Conservation (phyloP, 2,888 invertebrate genomes). For the Volucella inflata region DNA sequence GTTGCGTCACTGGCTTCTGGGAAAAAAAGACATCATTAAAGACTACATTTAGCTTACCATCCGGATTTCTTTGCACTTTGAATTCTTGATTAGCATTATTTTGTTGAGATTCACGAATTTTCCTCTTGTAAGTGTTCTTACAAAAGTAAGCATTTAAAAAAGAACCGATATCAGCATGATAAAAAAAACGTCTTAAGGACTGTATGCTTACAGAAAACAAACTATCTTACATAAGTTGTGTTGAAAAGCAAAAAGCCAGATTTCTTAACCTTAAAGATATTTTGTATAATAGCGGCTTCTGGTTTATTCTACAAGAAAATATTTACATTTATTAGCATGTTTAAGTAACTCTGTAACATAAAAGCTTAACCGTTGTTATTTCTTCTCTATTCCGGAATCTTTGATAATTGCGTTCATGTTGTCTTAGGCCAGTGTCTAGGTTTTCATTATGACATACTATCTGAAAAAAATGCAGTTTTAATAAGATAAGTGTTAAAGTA, state of each 20-base stretch:
- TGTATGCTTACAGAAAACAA: constrained; percentile 34
- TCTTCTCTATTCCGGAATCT: constrained; percentile 15
- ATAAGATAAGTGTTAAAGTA: neutral
- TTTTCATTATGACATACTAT: constrained; percentile 47
- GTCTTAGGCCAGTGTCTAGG: neutral
- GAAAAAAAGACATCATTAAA: constrained; percentile 81
- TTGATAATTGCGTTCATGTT: constrained; percentile 5
- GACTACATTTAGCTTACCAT: constrained; percentile 82
- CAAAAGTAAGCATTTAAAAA: constrained; percentile 18
- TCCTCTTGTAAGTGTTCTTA: constrained; percentile 35
- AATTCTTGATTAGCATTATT: constrained; percentile 79
- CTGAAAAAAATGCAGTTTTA: constrained; percentile 35
- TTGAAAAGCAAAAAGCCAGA: constrained; percentile 60
- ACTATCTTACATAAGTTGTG: constrained; percentile 62
- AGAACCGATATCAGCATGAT: constrained; percentile 33
- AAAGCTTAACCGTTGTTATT: constrained; percentile 27
- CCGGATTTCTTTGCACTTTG: constrained; percentile 82
- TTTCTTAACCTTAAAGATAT: constrained; percentile 50
- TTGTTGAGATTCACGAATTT: constrained; percentile 23
- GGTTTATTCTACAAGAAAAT: constrained; percentile 40
- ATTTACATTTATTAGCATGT: constrained; percentile 19
- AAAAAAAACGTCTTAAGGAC: constrained; percentile 19
- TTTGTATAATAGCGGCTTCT: constrained; percentile 45
- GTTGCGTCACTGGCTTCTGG: constrained; percentile 75
- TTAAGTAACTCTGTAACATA: constrained; percentile 5